phyloP scores from a whole-genome alignment of 2,888 invertebrate genomes.

The Meloe dianella region DNA sequence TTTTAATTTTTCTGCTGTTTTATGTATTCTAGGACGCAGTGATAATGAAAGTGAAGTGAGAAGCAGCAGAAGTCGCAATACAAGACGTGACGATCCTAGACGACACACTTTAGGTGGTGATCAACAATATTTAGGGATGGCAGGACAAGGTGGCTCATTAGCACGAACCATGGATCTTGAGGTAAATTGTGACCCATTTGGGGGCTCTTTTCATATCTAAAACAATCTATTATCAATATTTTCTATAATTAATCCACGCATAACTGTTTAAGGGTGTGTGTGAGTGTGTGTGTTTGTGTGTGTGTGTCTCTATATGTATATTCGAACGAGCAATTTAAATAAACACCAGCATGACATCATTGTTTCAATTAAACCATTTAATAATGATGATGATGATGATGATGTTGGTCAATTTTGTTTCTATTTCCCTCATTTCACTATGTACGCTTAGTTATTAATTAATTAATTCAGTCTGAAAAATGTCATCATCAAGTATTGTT shows the following conservation, averaged over 20 bases:
- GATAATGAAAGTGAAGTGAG: slow-evolving; percentile 58
- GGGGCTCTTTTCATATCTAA: neutral
- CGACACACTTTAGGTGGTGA: slow-evolving; percentile 81
- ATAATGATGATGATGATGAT: slow-evolving; percentile 13
- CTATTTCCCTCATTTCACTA: too few relatives aligned
- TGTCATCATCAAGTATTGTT: slow-evolving; percentile 53
- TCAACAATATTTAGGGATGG: slow-evolving; percentile 71
- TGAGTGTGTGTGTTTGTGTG: too few relatives aligned
- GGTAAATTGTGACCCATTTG: slow-evolving; percentile 60
- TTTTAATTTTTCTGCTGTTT: slow-evolving; percentile 15
- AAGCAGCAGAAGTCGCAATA: slow-evolving; percentile 61
- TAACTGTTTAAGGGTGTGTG: too few relatives aligned
- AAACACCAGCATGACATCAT: slow-evolving; percentile 46
- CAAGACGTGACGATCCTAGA: slow-evolving; percentile 78
- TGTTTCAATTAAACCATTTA: slow-evolving; percentile 49
- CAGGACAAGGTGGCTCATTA: slow-evolving; percentile 64
- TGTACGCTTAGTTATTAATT: slow-evolving; percentile 17
- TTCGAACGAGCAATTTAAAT: slow-evolving; percentile 1
- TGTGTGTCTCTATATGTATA: too few relatives aligned
- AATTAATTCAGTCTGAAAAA: slow-evolving; percentile 47
- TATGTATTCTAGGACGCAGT: slow-evolving; percentile 46
- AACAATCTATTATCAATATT: too few relatives aligned
- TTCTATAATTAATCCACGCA: too few relatives aligned
- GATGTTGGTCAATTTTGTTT: slow-evolving; percentile 36
- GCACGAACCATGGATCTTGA: slow-evolving; percentile 77